These are phyloP conservation scores for Diorhabda elongata DNA, from an alignment of 1,140 invertebrate species.

Conservation along the genomic window DNA sequence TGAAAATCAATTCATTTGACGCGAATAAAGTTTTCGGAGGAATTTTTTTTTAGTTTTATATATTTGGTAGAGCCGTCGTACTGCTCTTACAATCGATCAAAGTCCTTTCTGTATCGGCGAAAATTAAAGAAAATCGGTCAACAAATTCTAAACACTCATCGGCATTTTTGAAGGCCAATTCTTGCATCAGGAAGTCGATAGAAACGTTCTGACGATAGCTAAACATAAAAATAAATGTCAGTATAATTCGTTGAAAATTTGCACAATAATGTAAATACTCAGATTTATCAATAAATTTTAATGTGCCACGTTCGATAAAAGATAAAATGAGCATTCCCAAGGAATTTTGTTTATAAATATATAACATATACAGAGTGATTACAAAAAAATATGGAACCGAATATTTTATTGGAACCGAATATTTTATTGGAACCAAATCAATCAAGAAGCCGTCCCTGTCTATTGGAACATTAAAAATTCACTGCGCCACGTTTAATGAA, in stretches of 20 bases:
- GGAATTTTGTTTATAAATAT: too few relatives aligned
- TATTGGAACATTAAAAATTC: too few relatives aligned
- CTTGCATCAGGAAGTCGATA: conserved; percentile 76
- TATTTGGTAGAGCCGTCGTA: conserved; percentile 57
- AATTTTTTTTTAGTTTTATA: conserved; percentile 38
- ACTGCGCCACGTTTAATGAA: too few relatives aligned
- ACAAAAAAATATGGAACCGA: too few relatives aligned
- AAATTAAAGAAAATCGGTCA: conserved; percentile 72
- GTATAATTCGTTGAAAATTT: conserved; percentile 9
- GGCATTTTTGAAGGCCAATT: conserved; percentile 79
- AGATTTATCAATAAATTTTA: not conserved
- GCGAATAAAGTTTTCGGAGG: not conserved
- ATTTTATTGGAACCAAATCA: too few relatives aligned
- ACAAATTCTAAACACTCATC: conserved; percentile 85
- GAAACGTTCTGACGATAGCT: conserved; percentile 91
- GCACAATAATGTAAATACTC: conserved; percentile 11
- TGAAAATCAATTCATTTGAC: not conserved
- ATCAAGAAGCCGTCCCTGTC: too few relatives aligned
- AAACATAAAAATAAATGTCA: conserved; percentile 52
- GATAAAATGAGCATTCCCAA: too few relatives aligned
- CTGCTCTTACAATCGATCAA: conserved; percentile 84
- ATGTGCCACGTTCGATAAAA: too few relatives aligned
- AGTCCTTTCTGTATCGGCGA: conserved; percentile 64
- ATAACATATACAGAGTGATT: too few relatives aligned
- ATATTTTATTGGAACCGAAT: too few relatives aligned